Evolutionary conservation across 2,113 vertebrate species (phyloP), one percentile per base, ranked within the genome.

Genomic region (Amazona vittata): DNA sequence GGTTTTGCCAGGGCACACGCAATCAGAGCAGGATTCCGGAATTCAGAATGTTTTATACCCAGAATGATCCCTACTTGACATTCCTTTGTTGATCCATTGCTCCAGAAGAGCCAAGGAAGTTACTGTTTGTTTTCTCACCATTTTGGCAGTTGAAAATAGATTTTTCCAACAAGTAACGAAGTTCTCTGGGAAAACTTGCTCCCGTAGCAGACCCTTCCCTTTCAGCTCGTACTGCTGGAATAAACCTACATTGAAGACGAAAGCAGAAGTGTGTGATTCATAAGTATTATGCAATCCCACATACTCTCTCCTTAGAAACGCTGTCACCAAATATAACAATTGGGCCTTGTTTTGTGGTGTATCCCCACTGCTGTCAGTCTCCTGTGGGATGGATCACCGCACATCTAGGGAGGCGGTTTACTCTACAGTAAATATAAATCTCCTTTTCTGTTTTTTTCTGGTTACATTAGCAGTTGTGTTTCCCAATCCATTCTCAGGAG

Each of bases 201-300:
- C 57, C 29, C 1, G 1, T 68, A 44, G 92, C 59, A 68, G 12
- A 9, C 31, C 57, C 59, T 76, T 49, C 80, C 35, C 49, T 52
- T 52, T 70, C 1, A 4, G 15, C 76, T 86, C 37, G 0, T 59
- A 17, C 43, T 41, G 90, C 52, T 7, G 18, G 80, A 81, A 31
- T 78, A 64, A 89, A 35, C 43, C 63, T 28, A 13, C 62, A 7
- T 69, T 69, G 28, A 47, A 21, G 86, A 86, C 46, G 77, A 70
- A 77, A 95, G 70, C 68, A 92, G 88, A 52, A 88, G 64, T 5
- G 39, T 90, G 82, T 94, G 94, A 95, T 95, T 91, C 94, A 95
- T 62, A 21, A 89, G 92, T 11, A 93, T 96, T 93, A 88, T 25
- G 90, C 94, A 96, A 90, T 83, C 93, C 93, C 96, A 89, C 94